Evolutionary conservation across 2,113 vertebrate species (phyloP).

Genomic region (Varanus salvator): DNA sequence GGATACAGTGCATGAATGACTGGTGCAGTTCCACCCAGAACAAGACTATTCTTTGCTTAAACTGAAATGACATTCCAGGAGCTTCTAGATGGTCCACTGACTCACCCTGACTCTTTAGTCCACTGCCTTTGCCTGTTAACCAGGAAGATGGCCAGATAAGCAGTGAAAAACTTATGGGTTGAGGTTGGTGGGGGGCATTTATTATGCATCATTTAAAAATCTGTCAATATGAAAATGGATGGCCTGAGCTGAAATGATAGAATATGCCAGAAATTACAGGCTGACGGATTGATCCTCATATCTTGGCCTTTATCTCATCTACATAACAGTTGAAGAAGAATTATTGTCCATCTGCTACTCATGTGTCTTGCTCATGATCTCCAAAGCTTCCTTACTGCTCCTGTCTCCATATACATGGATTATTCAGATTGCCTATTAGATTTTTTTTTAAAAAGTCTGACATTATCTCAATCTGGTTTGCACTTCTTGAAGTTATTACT

Average conservation of each 20-base stretch:
- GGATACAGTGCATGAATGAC: not conserved
- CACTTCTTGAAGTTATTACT: not conserved
- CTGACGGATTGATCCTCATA: not conserved
- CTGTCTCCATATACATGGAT: slow-evolving; percentile 42
- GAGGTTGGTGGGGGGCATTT: not conserved
- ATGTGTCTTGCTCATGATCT: slow-evolving; percentile 62
- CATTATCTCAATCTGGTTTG: slow-evolving; percentile 14
- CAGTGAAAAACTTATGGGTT: not conserved
- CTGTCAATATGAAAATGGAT: not conserved
- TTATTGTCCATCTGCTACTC: slow-evolving; percentile 20
- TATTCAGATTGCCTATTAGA: slow-evolving; percentile 59
- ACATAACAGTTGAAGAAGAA: slow-evolving; percentile 8
- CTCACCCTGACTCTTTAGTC: not conserved
- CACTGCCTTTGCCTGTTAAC: not conserved
- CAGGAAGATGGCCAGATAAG: not conserved
- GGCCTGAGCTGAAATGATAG: not conserved
- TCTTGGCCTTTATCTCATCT: not conserved
- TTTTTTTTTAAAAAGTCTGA: not conserved
- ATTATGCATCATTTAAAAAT: not conserved
- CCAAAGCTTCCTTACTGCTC: slow-evolving; percentile 74
- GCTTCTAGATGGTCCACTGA: not conserved
- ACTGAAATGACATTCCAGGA: not conserved
- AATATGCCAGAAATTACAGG: not conserved
- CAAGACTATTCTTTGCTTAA: not conserved
- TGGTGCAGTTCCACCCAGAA: not conserved